Base-by-base conservation (phyloP, 1,140 invertebrate genomes). In the Bombus impatiens region DNA sequence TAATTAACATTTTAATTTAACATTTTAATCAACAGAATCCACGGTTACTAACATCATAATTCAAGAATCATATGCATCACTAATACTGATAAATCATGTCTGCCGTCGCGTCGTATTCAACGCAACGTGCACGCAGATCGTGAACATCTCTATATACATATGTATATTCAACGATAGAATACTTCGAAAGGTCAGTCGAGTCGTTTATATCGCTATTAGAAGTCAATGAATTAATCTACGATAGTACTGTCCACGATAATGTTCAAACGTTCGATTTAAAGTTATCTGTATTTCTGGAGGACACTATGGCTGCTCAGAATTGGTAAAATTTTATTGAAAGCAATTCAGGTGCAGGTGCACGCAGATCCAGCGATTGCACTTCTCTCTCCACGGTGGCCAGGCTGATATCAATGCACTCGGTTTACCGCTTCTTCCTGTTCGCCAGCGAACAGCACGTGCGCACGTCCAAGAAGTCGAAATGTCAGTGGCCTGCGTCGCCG, bases 281-380 rank as follows among this genome's bases (percentile, higher is more conserved):
- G 25, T 62, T 42, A 53, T 53, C 6, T 53, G 18, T 22, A 22
- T 53, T 22, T 53, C 18, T 53, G 18, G 5, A 8, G 18, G 47
- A 53, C 6, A 22, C 0, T 53, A 8, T 8, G 47, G 6, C 1
- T 53, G 47, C 18, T 53, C 44, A 72, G 82, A 86, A 28, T 65
- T 81, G 32, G 78, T 76, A 87, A 77, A 84, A 70, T 53, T 8
- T 53, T 53, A 53, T 22, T 47, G 47, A 6, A 88, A 57, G 65
- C 65, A 62, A 68, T 32, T 62, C 78, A 67, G 65, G 37, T 44
- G 57, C 86, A 90, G 88, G 88, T 90, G 86, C 86, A 89, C 35
- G 65, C 65, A 40, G 78, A 75, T 78, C 62, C 53, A 88, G 25
- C 81, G 88, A 86, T 89, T 88, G 83, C 87, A 40, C 79, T 88